These are phyloP conservation scores for Anguilla pacifica DNA, from an alignment of 2,797 vertebrate genomes.

Conservation along the genomic window DNA sequence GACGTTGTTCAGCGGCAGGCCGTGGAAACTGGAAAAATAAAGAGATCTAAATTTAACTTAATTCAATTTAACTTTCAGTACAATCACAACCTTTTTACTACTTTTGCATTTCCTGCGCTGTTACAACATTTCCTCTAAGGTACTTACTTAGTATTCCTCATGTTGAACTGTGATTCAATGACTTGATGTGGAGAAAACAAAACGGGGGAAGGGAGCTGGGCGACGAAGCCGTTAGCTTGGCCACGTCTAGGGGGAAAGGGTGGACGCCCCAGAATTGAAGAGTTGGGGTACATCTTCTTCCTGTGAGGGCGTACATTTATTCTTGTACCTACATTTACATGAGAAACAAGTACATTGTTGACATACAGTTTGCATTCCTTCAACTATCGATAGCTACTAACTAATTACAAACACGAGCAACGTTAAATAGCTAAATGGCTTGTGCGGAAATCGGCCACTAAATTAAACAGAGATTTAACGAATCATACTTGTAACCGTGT, in stretches of 20 bases:
- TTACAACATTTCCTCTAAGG: neutral
- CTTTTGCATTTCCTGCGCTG: neutral
- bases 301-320: conserved; percentile 31
- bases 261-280: conserved; percentile 64
- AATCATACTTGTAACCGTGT: neutral
- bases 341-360: neutral
- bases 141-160: conserved; percentile 71
- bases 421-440: neutral
- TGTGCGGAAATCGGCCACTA: neutral
- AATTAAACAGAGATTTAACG: neutral
- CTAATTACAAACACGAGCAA: neutral
- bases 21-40: conserved; percentile 36
- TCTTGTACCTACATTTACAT: conserved; percentile 22
- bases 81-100: neutral
- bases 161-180: conserved; percentile 50
- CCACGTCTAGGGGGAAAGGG: conserved; percentile 63
- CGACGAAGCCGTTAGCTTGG: conserved; percentile 52
- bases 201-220: conserved; percentile 49
- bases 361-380: neutral
- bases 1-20: conserved; percentile 38
- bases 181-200: conserved; percentile 60
- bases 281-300: conserved; percentile 80
- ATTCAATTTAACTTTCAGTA: neutral
- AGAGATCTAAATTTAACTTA: neutral
- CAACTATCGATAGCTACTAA: neutral